Base-by-base conservation (phyloP, 2,797 vertebrate genomes). In the Kryptopterus vitreolus region DNA sequence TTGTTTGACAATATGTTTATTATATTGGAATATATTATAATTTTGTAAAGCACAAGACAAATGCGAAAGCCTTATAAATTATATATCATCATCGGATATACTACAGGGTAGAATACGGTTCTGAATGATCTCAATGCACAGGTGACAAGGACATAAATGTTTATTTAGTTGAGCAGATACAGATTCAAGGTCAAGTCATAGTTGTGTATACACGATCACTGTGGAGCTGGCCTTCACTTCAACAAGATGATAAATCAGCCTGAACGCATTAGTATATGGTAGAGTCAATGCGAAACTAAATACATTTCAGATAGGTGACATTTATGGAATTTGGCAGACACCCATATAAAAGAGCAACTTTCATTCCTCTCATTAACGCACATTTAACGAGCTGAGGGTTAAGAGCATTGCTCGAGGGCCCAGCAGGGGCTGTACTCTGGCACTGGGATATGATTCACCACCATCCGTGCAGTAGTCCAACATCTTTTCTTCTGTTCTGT, bases 131-230 rank as follows among this genome's bases (percentile, higher is more conserved):
- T 46, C 22, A 46, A 3, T 71, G 13, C 7, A 50, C 29, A 16
- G 20, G 8, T 69, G 24, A 10, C 10, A 53, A 2, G 31, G 68
- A 1, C 10, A 55, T 81, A 61, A 46, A 75, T 81, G 81, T 52
- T 85, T 85, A 66, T 84, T 73, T 73, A 80, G 79, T 82, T 75
- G 82, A 84, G 78, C 18, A 63, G 73, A 43, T 29, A 26, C 70
- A 72, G 63, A 77, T 6, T 80, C 78, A 88, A 89, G 88, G 88
- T 87, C 38, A 90, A 85, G 85, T 88, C 80, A 84, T 83, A 43
- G 75, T n/a, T n/a, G 77, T 78, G 86, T 81, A 88, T 87, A 86
- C 46, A 85, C 87, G 86, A 87, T 80, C n/a, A 71, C 52, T 4
- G 16, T 43, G 58, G 38, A 78, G 59, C 50, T 33, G 22, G 55